phyloP scores from a whole-genome alignment of 2,797 vertebrate species.

The Enteromius radiatus region DNA sequence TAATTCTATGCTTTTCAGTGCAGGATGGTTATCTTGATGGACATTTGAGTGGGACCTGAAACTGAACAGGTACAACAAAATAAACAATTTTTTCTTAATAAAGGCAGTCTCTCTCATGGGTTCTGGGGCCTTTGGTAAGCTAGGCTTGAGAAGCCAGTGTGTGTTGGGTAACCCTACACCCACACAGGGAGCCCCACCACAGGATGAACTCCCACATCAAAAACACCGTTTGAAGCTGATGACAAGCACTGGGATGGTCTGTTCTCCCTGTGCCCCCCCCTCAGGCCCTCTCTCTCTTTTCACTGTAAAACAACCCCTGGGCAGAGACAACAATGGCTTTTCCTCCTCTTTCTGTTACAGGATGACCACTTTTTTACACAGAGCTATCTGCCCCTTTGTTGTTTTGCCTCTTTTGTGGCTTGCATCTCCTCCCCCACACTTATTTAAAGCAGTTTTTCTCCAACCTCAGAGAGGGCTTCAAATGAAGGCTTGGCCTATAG shows the following conservation, averaged over 20 bases:
- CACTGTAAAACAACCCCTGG: constrained; percentile 70
- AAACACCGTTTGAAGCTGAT: constrained; percentile 78
- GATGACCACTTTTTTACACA: constrained; percentile 57
- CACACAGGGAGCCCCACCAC: constrained; percentile 64
- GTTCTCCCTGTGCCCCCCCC: constrained; percentile 64
- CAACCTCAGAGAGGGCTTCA: constrained; percentile 13
- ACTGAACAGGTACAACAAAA: constrained; percentile 59
- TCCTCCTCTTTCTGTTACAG: constrained; percentile 65
- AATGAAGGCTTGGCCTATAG: constrained; percentile 31
- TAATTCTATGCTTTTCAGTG: constrained; percentile 37
- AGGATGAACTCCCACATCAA: constrained; percentile 74
- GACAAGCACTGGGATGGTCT: constrained; percentile 73
- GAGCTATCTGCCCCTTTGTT: constrained; percentile 60
- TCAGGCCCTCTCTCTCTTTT: constrained; percentile 64
- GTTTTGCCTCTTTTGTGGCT: constrained; percentile 54
- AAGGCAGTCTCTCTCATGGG: constrained; percentile 55
- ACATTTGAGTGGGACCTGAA: constrained; percentile 60
- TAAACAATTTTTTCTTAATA: constrained; percentile 59
- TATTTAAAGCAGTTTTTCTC: constrained; percentile 38
- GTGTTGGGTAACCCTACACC: constrained; percentile 74
- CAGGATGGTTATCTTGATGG: constrained; percentile 51
- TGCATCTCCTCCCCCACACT: constrained; percentile 42
- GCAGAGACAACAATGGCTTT: constrained; percentile 70
- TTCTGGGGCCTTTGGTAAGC: constrained; percentile 57
- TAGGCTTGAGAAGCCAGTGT: constrained; percentile 61